Evolutionary conservation across 2,797 vertebrate species (phyloP).

Genomic region (Alosa sapidissima): DNA sequence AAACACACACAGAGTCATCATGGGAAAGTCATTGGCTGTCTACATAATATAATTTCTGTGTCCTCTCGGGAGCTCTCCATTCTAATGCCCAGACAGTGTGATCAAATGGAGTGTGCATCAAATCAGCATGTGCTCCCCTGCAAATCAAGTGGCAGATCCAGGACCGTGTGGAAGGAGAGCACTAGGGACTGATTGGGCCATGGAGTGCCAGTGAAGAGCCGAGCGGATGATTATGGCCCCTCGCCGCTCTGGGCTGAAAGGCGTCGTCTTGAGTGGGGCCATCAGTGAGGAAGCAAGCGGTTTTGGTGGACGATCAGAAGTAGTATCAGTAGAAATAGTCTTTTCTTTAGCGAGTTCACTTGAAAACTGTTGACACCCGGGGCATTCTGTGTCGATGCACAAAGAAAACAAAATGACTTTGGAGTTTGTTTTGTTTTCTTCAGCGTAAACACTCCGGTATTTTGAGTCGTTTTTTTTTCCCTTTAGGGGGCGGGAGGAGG

Average conservation of each 20-base stretch:
- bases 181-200: not conserved
- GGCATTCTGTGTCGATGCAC: not conserved
- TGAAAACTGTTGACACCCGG: not conserved
- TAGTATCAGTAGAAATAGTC: not conserved
- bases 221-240: not conserved
- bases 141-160: slow-evolving; percentile 4
- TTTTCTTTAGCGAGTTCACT: slow-evolving; percentile 12
- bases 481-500: not conserved
- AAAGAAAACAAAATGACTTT: slow-evolving; percentile 3
- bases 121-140: not conserved
- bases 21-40: not conserved
- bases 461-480: not conserved
- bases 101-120: slow-evolving; percentile 19
- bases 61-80: not conserved
- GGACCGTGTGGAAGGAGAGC: not conserved
- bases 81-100: not conserved
- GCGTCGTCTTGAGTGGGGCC: not conserved
- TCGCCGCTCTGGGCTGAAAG: not conserved
- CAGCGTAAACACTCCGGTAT: not conserved
- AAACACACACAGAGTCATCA: not conserved
- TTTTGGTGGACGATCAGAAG: not conserved
- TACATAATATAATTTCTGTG: not conserved
- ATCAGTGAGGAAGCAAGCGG: not conserved
- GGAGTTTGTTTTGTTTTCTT: slow-evolving; percentile 17
- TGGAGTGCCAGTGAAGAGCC: not conserved